These are phyloP conservation scores for Axinella damicornis DNA, from an alignment of 37 sponge, comb jelly and placozoan genomes.

Conservation along the genomic window DNA sequence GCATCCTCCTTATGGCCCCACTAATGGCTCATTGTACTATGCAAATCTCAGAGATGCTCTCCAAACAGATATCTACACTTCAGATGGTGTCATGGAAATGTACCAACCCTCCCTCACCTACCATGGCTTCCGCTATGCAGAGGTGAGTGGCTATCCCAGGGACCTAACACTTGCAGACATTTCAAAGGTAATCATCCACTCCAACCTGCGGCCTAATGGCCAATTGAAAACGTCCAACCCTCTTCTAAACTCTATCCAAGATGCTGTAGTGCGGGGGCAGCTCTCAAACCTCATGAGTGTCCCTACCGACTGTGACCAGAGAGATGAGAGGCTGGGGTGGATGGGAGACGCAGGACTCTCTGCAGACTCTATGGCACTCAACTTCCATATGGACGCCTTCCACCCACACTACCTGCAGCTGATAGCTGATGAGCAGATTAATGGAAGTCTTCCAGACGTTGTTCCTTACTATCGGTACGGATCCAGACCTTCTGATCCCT, in stretches of 20 bases:
- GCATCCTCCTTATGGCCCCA: slow-evolving; percentile 66
- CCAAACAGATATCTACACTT: slow-evolving; percentile 35
- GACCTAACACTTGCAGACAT: slow-evolving; percentile 47
- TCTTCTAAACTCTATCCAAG: slow-evolving; percentile 57
- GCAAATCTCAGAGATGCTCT: slow-evolving; percentile 52
- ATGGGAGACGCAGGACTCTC: slow-evolving; percentile 86
- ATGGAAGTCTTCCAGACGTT: slow-evolving; percentile 74
- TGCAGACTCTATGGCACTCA: slow-evolving; percentile 64
- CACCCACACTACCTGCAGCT: slow-evolving; percentile 37
- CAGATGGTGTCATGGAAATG: neutral
- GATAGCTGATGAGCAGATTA: slow-evolving; percentile 48
- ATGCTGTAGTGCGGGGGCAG: slow-evolving; percentile 48
- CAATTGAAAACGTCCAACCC: slow-evolving; percentile 43
- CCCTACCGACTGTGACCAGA: slow-evolving; percentile 70
- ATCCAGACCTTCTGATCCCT: slow-evolving; percentile 73
- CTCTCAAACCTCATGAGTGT: slow-evolving; percentile 80
- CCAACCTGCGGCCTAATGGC: slow-evolving; percentile 27
- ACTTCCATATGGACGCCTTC: slow-evolving; percentile 67
- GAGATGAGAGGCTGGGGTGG: slow-evolving; percentile 83
- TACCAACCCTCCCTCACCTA: slow-evolving; percentile 75
- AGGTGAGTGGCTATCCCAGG: slow-evolving; percentile 49
- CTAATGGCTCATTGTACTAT: slow-evolving; percentile 60
- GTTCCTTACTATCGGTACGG: slow-evolving; percentile 72
- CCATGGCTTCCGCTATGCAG: slow-evolving; percentile 78
- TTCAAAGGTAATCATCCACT: slow-evolving; percentile 25